Base-by-base conservation (phyloP, 2,888 invertebrate species). In the Eulithis prunata region DNA sequence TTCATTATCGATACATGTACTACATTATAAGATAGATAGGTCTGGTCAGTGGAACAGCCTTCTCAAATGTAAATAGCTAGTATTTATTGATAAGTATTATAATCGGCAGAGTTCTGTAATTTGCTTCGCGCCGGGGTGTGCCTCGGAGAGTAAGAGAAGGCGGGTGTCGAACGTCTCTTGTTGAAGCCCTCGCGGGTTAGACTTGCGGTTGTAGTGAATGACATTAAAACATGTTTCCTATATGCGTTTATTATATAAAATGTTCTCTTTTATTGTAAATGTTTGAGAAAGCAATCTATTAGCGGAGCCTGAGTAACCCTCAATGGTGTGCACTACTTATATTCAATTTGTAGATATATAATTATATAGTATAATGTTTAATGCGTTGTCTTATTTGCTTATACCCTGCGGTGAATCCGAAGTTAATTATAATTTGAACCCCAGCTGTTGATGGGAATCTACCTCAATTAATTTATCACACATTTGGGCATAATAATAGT, bases 391-490 rank as follows among this genome's bases (percentile, higher is more conserved):
- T 91, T 86, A 89, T 91, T 91, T 91, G 89, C 88, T 89, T 88
- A 78, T 76, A 83, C 84, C 89, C 88, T 80, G 82, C 78, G 86
- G 86, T 85, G 86, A 83, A 85, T 85, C 88, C 85, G 87, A 85
- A 84, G 87, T 81, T 87, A 85, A 87, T 87, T 89, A 87, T 90
- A 87, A 87, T 90, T 90, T 88, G 85, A 86, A 81, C 85, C 91
- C 90, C 82, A 83, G 81, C 70, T 81, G 80, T 77, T 69, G 78
- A 72, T 84, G 90, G 89, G 89, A 84, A 93, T 91, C 93, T 93
- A 93, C 93, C 93, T 93, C 93, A 93, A 87, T 91, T 93, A 86
- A 89, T 93, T 93, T 93, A 92, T 90, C 91, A 91, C 90, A 89
- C 87, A 83, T 93, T 92, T 88, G 91, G 91, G 91, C 92, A 91